phyloP scores from a whole-genome alignment of 2,888 invertebrate species.

The Aproaerema taeniolella region DNA sequence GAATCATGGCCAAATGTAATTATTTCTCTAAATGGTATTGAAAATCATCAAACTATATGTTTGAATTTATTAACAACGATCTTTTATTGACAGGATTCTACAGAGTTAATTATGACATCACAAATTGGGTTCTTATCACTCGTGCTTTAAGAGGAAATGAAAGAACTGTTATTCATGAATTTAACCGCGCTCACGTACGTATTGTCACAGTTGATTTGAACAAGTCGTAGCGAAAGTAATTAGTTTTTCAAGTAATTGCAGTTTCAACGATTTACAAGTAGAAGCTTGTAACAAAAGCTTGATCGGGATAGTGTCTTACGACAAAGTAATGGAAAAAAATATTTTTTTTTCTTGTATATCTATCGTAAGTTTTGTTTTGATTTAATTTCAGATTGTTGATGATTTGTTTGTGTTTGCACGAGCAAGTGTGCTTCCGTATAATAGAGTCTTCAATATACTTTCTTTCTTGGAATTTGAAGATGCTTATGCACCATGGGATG shows the following conservation, averaged over 20 bases:
- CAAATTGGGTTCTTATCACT: conserved; percentile 76
- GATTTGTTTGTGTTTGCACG: conserved; percentile 80
- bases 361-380: neutral
- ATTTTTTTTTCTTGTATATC: too few relatives aligned
- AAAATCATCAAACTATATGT: too few relatives aligned
- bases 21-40: neutral
- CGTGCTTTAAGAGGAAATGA: conserved; percentile 50
- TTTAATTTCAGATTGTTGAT: conserved; percentile 75
- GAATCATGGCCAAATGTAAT: too few relatives aligned
- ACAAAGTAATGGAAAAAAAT: too few relatives aligned
- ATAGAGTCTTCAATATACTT: conserved; percentile 74
- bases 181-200: conserved; percentile 81
- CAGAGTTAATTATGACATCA: conserved; percentile 78
- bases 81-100: conserved; percentile 80
- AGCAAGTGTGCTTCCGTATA: conserved; percentile 67
- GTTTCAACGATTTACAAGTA: too few relatives aligned
- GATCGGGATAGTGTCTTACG: too few relatives aligned
- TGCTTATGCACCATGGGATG: conserved; percentile 83
- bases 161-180: conserved; percentile 69
- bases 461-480: conserved; percentile 77
- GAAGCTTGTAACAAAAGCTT: too few relatives aligned
- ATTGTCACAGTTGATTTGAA: too few relatives aligned
- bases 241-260: too few relatives aligned
- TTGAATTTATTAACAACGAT: too few relatives aligned
- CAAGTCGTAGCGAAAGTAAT: too few relatives aligned